Conservation (phyloP, 2,888 invertebrate species). For the Candidula unifasciata region DNA sequence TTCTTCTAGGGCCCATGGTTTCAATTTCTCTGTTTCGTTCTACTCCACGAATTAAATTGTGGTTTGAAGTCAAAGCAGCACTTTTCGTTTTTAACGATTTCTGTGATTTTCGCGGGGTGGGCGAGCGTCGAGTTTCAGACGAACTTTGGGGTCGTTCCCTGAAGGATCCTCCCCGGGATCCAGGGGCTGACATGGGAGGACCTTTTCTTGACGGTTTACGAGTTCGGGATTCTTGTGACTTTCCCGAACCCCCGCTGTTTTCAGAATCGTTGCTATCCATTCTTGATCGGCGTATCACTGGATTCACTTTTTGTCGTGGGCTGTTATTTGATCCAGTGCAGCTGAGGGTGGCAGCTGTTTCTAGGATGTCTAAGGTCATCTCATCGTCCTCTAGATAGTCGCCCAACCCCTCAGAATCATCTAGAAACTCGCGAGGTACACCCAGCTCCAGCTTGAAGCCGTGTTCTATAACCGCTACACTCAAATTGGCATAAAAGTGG, state of each 20-base stretch:
- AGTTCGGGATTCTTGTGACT: conserved; percentile 17
- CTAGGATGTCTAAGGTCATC: conserved; percentile 20
- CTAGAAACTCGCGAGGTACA: conserved; percentile 35
- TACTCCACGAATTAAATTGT: background rate
- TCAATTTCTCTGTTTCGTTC: background rate
- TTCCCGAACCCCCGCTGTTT: conserved; percentile 21
- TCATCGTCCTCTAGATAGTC: conserved; percentile 29
- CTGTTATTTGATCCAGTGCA: background rate
- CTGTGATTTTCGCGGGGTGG: background rate
- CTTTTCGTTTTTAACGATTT: background rate
- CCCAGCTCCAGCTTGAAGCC: conserved; percentile 26
- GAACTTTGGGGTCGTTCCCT: conserved; percentile 25
- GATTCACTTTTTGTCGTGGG: background rate
- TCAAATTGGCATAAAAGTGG: too few relatives aligned
- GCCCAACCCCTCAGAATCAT: conserved; percentile 19
- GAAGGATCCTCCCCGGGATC: conserved; percentile 48
- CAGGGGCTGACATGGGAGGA: conserved; percentile 36
- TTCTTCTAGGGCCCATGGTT: conserved; percentile 52
- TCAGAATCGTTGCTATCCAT: conserved; percentile 45
- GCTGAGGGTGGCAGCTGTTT: background rate
- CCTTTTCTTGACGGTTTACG: conserved; percentile 12
- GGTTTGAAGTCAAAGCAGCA: background rate
- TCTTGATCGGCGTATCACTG: background rate
- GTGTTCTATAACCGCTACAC: background rate
- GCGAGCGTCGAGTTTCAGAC: background rate